phyloP scores from a whole-genome alignment of 2,888 invertebrate species.

The Clitarchus hookeri region DNA sequence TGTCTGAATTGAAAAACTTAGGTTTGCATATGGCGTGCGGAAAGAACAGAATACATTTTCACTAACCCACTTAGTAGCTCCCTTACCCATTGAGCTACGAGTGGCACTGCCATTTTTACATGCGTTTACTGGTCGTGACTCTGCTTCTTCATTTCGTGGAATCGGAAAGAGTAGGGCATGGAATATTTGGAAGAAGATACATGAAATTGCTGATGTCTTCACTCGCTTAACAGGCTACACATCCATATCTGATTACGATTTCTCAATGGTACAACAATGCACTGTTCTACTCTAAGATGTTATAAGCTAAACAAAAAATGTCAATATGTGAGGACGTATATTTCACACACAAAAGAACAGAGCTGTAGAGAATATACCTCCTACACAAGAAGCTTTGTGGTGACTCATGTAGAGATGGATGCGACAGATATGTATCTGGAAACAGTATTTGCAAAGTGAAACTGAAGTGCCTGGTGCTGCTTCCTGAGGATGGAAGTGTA shows the following conservation, averaged over 20 bases:
- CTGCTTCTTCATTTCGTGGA: neutral
- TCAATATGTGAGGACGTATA: no score
- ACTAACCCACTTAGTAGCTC: neutral
- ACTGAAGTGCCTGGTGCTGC: no score
- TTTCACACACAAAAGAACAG: no score
- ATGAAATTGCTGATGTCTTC: neutral
- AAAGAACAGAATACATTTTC: neutral
- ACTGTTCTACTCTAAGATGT: neutral
- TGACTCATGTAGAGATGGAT: no score
- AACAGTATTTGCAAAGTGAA: no score
- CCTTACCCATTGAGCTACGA: neutral
- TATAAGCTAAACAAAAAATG: neutral
- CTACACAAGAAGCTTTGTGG: no score
- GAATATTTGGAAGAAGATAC: constrained; percentile 17
- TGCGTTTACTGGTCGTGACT: neutral
- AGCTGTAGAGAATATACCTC: no score
- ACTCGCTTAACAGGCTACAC: neutral
- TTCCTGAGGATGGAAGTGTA: no score
- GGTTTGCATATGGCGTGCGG: neutral
- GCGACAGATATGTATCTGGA: no score
- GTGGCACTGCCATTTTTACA: neutral
- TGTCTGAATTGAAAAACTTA: neutral
- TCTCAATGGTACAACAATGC: neutral
- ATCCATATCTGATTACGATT: neutral
- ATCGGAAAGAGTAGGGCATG: neutral